Evolutionary conservation across 2,888 invertebrate species (phyloP).

Genomic region (Eubasilissa splendida): DNA sequence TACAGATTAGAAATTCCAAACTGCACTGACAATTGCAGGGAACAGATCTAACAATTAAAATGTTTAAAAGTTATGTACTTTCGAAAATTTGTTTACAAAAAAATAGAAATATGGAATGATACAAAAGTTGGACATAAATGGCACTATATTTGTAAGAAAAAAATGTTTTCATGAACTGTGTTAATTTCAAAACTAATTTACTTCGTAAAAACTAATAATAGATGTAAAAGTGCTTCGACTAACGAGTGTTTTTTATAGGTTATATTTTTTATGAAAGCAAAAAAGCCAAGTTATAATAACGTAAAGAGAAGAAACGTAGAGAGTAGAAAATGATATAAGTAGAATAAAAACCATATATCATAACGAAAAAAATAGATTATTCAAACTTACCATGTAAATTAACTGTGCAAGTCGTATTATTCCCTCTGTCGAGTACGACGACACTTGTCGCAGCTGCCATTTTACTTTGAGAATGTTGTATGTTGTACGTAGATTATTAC

Average conservation of each 20-base stretch:
- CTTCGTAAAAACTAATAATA: constrained; percentile 21
- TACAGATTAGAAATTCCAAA: too few relatives aligned
- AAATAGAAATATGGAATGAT: too few relatives aligned
- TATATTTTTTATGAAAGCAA: constrained; percentile 58
- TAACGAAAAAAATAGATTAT: constrained; percentile 29
- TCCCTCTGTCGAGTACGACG: constrained; percentile 94
- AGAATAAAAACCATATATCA: constrained; percentile 5
- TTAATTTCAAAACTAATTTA: constrained; percentile 8
- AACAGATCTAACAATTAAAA: neutral
- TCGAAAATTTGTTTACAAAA: too few relatives aligned
- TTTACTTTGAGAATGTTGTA: constrained; percentile 46
- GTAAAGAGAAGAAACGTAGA: constrained; percentile 23
- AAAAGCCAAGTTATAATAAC: constrained; percentile 48
- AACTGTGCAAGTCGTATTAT: constrained; percentile 96
- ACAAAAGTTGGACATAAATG: too few relatives aligned
- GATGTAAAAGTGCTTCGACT: constrained; percentile 50
- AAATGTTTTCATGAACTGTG: too few relatives aligned
- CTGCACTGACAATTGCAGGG: too few relatives aligned
- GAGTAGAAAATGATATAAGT: constrained; percentile 20
- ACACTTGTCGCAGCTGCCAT: constrained; percentile 91
- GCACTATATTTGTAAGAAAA: too few relatives aligned
- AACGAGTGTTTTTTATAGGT: constrained; percentile 57
- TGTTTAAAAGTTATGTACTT: neutral
- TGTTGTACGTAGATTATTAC: constrained; percentile 11
- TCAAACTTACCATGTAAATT: constrained; percentile 87